phyloP scores from a whole-genome alignment of 2,888 invertebrate species.

The Callosobruchus maculatus region DNA sequence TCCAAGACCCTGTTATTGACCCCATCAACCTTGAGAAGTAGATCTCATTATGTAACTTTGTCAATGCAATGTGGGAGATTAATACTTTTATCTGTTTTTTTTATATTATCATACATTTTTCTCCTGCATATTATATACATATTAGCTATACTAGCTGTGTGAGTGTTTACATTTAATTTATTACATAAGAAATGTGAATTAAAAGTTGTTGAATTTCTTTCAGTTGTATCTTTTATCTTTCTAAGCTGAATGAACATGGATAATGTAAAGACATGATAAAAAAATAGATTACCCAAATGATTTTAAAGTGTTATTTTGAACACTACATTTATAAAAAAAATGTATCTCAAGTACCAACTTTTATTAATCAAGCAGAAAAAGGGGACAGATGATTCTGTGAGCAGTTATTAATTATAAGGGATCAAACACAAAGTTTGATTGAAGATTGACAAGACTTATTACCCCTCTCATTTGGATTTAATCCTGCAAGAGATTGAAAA shows the following conservation, averaged over 20 bases:
- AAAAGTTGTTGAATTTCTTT: not conserved
- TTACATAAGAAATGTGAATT: conserved; percentile 2
- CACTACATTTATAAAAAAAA: too few relatives aligned
- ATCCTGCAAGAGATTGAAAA: too few relatives aligned
- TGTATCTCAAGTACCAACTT: too few relatives aligned
- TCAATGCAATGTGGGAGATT: not conserved
- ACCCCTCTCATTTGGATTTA: too few relatives aligned
- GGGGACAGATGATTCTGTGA: too few relatives aligned
- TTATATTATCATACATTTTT: not conserved
- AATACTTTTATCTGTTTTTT: not conserved
- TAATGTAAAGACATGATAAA: not conserved
- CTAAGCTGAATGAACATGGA: not conserved
- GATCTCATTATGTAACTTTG: not conserved
- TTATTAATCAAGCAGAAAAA: too few relatives aligned
- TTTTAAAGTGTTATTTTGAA: too few relatives aligned
- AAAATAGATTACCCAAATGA: too few relatives aligned
- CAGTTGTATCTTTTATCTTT: not conserved
- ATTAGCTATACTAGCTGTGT: not conserved
- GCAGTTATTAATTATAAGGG: too few relatives aligned
- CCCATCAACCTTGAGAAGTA: conserved; percentile 55
- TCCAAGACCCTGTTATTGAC: conserved; percentile 69
- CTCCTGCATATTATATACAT: not conserved
- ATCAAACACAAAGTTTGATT: too few relatives aligned
- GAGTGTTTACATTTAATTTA: not conserved
- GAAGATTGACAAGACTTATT: too few relatives aligned